A percentile compares a stretch with the other conserved stretches of the same genome.
Evolutionary conservation across 2,888 invertebrate species (phyloP).

Genomic region (Zygothrica quintamaculata): DNA sequence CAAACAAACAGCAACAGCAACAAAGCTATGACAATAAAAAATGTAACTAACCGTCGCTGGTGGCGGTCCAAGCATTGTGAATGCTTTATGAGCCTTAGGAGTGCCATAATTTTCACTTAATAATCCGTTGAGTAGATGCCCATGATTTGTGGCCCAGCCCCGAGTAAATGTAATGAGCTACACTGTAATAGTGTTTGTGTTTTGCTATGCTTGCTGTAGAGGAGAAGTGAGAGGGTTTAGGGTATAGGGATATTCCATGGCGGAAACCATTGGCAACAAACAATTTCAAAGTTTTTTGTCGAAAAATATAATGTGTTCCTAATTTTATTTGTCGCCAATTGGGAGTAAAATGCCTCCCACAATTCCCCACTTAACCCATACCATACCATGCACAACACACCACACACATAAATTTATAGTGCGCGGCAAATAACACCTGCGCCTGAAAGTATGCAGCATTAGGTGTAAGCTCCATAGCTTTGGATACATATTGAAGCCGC

Average conservation of each 20-base stretch:
- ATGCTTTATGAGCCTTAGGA: slow-evolving; percentile 80
- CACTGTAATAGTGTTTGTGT: too few species aligned
- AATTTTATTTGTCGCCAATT: slow-evolving; percentile 81
- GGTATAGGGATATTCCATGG: too few species aligned
- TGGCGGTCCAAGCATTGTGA: slow-evolving; percentile 67
- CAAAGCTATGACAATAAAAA: slow-evolving; percentile 75
- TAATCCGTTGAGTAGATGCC: slow-evolving; percentile 79
- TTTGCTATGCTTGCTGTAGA: too few species aligned
- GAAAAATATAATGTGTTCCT: slow-evolving; percentile 81
- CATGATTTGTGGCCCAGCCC: slow-evolving; percentile 68
- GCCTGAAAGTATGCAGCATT: slow-evolving; percentile 63
- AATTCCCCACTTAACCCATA: background rate
- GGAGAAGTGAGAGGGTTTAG: background rate
- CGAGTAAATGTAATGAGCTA: slow-evolving; percentile 65
- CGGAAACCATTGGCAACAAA: slow-evolving; percentile 49
- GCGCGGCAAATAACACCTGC: slow-evolving; percentile 66
- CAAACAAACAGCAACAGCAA: slow-evolving; percentile 7
- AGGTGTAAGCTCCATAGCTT: slow-evolving; percentile 52
- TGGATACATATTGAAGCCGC: slow-evolving; percentile 49
- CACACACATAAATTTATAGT: slow-evolving; percentile 68
- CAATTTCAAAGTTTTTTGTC: slow-evolving; percentile 78
- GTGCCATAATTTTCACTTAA: slow-evolving; percentile 81
- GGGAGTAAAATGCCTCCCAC: slow-evolving; percentile 50
- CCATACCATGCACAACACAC: slow-evolving; percentile 1
- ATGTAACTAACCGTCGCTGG: slow-evolving; percentile 69